These are phyloP conservation scores for Kuschelorhynchus macadamiae DNA, from an alignment of 2,888 invertebrate genomes.

Conservation along the genomic window DNA sequence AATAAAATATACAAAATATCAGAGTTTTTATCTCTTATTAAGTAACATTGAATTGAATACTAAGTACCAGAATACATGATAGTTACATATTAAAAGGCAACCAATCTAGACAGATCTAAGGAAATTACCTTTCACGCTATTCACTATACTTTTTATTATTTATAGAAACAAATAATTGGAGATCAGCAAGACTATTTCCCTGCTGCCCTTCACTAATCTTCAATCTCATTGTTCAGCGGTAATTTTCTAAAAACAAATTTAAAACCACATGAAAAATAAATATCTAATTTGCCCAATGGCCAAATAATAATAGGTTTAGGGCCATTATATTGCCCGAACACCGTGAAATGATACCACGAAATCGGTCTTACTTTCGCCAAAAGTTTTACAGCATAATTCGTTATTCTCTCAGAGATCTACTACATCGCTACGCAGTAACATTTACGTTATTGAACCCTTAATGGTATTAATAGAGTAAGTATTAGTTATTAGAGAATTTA, in stretches of 20 bases:
- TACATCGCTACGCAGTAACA: neutral
- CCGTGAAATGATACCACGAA: constrained; percentile 44
- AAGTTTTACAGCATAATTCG: constrained; percentile 30
- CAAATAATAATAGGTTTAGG: constrained; percentile 36
- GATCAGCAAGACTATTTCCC: neutral
- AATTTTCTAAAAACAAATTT: constrained; percentile 24
- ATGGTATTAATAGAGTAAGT: no score
- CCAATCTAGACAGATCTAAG: no score
- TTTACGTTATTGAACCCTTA: no score
- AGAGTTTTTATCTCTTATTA: no score
- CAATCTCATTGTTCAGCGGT: neutral
- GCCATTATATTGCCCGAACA: constrained; percentile 35
- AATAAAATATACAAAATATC: no score
- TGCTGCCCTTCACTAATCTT: constrained; percentile 6
- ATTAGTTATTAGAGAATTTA: no score
- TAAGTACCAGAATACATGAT: no score
- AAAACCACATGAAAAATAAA: constrained; percentile 28
- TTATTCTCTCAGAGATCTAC: constrained; percentile 18
- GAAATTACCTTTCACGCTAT: no score
- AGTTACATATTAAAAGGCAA: no score
- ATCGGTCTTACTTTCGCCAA: constrained; percentile 41
- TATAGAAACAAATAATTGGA: no score
- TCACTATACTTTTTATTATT: no score
- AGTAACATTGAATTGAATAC: no score
- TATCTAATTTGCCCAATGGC: constrained; percentile 41